Conservation (phyloP, 2,797 vertebrate genomes). For the Sardinella longiceps region DNA sequence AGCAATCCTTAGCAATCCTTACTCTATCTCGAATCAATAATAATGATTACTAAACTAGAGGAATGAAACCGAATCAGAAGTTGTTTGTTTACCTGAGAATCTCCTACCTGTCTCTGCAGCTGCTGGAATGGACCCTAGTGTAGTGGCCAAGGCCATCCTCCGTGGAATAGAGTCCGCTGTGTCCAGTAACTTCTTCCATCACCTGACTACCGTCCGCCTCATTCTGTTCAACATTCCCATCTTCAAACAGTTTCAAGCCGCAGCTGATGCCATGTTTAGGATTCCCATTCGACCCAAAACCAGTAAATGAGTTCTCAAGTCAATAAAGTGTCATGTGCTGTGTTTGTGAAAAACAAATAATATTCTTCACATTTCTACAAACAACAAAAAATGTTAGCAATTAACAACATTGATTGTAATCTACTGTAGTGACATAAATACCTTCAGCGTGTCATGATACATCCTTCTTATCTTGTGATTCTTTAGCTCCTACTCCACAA, state of each 20-base stretch:
- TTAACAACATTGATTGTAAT: background rate
- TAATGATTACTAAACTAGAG: too few relatives aligned
- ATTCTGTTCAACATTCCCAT: conserved; percentile 57
- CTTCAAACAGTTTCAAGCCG: conserved; percentile 62
- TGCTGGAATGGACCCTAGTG: conserved; percentile 49
- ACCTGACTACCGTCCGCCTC: conserved; percentile 57
- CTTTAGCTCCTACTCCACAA: conserved; percentile 1
- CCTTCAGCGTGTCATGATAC: too few relatives aligned
- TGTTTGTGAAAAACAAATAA: background rate
- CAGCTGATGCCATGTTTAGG: conserved; percentile 51
- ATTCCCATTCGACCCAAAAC: conserved; percentile 32
- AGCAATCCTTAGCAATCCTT: too few relatives aligned
- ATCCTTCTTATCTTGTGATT: conserved; percentile 3
- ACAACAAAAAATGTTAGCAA: too few relatives aligned
- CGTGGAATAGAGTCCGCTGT: conserved; percentile 49
- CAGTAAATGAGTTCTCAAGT: conserved; percentile 18
- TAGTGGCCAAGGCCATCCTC: conserved; percentile 63
- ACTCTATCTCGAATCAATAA: too few relatives aligned
- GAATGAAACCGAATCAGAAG: too few relatives aligned
- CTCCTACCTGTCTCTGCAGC: conserved; percentile 43
- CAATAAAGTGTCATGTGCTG: background rate
- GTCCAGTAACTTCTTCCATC: background rate
- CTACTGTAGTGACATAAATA: background rate
- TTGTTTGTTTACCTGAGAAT: background rate
- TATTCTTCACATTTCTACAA: too few relatives aligned